Evolutionary conservation across 2,888 invertebrate genomes (phyloP), one percentile per base, ranked within the genome.

Genomic region (Mystacides longicornis): DNA sequence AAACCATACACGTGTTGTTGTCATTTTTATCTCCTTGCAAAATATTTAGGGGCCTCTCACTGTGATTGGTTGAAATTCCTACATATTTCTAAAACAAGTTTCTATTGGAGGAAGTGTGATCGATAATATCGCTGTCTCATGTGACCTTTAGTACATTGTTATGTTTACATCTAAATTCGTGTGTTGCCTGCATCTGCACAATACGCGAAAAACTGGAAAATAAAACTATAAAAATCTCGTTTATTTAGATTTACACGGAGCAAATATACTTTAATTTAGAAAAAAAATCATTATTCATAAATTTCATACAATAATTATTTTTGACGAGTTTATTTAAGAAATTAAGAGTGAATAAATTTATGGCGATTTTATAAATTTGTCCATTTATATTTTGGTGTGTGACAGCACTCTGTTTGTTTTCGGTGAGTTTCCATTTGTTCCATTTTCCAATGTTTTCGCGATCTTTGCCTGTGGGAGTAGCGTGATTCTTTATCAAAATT

Each of bases 61-160:
- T 43, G 23, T 52, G 51, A 49, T 56, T 51, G 51, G 51, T 51
- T 56, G 51, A 43, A 52, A 49, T 52, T 27, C 16, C 33, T 22
- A 20, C 37, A 21, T 14, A 18, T 49, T 21, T 23, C 48, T 3
- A 31, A 50, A 22, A 50, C 54, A 42, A 23, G 37, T 52, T 50
- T 49, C 56, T 49, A 56, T 56, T 56, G 57, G 57, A 19, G 47
- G 50, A 54, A 47, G 37, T 37, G 42, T 54, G 57, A 51, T 57
- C 57, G 57, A 57, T 57, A 56, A 46, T 23, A 27, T 19, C 37
- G 51, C 42, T 57, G 27, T 53, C 48, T 57, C 54, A 54, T 54
- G 51, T 57, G 57, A 57, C 57, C 57, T 57, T 57, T 57, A 51
- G 52, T 53, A 49, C 50, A 52, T 56, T 23, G 47, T 37, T 43